A percentile compares a stretch with the other conserved stretches of the same genome.
Conservation (phyloP, 2,888 invertebrate species). For the Prenolepis imparis region DNA sequence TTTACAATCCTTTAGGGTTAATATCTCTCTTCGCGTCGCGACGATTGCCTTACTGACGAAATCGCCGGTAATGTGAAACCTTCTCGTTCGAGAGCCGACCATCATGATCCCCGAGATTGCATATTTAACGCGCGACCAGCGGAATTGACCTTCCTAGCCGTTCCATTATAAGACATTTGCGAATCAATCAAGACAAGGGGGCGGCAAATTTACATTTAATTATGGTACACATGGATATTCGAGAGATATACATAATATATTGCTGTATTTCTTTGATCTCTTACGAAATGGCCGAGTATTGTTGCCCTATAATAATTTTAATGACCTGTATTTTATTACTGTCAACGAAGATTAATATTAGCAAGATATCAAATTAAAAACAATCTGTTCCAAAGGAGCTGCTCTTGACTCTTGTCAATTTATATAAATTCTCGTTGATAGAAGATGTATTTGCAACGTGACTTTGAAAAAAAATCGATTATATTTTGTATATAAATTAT, state of each 20-base stretch:
- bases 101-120: constrained; percentile 47
- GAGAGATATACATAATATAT: not conserved
- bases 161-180: constrained; percentile 48
- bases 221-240: constrained; percentile 27
- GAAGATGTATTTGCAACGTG: not conserved
- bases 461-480: not conserved
- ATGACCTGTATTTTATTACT: not conserved
- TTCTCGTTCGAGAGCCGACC: constrained; percentile 38
- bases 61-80: constrained; percentile 47
- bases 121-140: constrained; percentile 50
- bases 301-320: constrained; percentile 1
- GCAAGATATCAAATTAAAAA: not conserved
- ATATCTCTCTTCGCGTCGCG: constrained; percentile 63
- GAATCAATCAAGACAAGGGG: constrained; percentile 51
- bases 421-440: not conserved
- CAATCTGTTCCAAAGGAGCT: not conserved
- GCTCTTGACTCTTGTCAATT: not conserved
- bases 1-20: constrained; percentile 62
- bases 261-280: constrained; percentile 33
- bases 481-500: not conserved
- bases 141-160: constrained; percentile 51
- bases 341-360: not conserved
- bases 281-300: constrained; percentile 21
- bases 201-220: constrained; percentile 51
- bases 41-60: constrained; percentile 52